Evolutionary conservation across 2,113 vertebrate species (phyloP), one percentile per base, ranked within the genome.

Genomic region (Notothenia coriiceps): DNA sequence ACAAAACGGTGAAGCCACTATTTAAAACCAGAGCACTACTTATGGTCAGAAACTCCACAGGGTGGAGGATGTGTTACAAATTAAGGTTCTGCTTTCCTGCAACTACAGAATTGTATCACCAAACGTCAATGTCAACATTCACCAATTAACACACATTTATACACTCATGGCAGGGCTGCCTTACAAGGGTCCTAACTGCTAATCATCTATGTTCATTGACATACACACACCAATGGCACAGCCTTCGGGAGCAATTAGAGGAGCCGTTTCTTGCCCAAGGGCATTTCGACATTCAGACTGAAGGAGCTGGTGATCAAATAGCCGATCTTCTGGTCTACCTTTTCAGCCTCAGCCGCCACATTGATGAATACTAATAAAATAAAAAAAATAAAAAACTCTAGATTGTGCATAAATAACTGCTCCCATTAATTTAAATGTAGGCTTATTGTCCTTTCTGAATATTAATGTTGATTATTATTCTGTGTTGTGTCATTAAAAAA

Each of bases 1-100:
- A 57, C 17, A 78, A 51, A 62, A 54, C 0, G 5, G n/a, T 40
- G 20, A 18, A 22, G 2, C 20, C 44, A 43, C 10, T 29, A 62
- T 50, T 80, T 64, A 77, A 72, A 71, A 55, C 18, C 43, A 25
- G 7, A 35, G 46, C 17, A 29, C 6, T 54, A 33, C 56, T 59
- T 8, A 47, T 64, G 44, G 51, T 25, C 43, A 50, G 55, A 57
- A 55, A 40, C 9, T 68, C 17, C 29, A 20, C 29, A 52, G 64
- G 44, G 22, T 18, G 22, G 12, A 40, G 7, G 5, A 40, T 18
- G 15, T 40, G 10, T 43, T n/a, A 46, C 6, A 65, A 65, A 15
- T 50, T 18, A 66, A 66, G 25, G 14, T 66, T 18, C 14, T 66
- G 22, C 46, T 50, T 14, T 17, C 46, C 47, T 44, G 35, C 18